Conservation (phyloP, 2,888 invertebrate species). For the Leptinotarsa tumamoca region DNA sequence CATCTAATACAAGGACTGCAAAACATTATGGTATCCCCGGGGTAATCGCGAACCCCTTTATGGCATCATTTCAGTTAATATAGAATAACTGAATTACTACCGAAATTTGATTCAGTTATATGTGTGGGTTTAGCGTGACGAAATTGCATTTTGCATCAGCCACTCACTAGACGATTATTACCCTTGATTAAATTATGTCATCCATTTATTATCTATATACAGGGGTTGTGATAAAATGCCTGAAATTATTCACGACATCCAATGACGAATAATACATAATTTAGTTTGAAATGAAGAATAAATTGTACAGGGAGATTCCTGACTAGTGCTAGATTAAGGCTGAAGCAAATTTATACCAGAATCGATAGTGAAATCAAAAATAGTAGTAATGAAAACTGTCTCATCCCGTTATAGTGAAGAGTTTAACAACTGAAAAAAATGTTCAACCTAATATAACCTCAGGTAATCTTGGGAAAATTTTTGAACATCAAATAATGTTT, state of each 20-base stretch:
- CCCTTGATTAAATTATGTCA: slow-evolving; percentile 59
- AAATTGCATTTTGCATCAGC: slow-evolving; percentile 61
- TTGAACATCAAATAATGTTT: too few relatives aligned
- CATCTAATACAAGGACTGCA: slow-evolving; percentile 49
- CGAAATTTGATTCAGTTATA: slow-evolving; percentile 62
- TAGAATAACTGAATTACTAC: slow-evolving; percentile 59
- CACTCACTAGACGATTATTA: slow-evolving; percentile 50
- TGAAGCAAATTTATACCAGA: too few relatives aligned
- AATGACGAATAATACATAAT: too few relatives aligned
- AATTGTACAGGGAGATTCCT: too few relatives aligned
- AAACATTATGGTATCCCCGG: slow-evolving; percentile 51
- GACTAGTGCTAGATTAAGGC: too few relatives aligned
- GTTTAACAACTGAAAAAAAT: too few relatives aligned
- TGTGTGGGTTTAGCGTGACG: slow-evolving; percentile 62
- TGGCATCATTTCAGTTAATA: slow-evolving; percentile 58
- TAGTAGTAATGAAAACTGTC: too few relatives aligned
- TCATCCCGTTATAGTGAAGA: too few relatives aligned
- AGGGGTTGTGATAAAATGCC: slow-evolving; percentile 44
- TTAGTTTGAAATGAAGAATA: too few relatives aligned
- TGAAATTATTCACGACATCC: background rate
- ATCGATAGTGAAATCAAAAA: too few relatives aligned
- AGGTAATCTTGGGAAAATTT: too few relatives aligned
- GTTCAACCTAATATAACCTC: too few relatives aligned
- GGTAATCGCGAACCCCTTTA: slow-evolving; percentile 55
- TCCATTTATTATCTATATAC: slow-evolving; percentile 56